Evolutionary conservation across 2,888 invertebrate genomes (phyloP).

Genomic region (Prosapia bicincta): DNA sequence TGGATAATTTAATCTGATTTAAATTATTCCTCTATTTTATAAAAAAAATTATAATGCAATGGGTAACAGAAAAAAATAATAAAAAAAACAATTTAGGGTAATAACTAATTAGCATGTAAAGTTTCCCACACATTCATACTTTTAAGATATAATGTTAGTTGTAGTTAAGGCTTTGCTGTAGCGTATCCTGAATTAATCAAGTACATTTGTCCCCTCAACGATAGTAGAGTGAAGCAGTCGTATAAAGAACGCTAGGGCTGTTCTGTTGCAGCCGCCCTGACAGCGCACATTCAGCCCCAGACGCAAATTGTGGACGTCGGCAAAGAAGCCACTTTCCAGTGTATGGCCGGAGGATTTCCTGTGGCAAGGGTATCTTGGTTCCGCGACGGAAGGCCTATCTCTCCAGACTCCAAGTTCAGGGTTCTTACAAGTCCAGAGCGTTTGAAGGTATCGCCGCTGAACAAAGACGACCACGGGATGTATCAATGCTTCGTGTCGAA

Average conservation of each 20-base stretch:
- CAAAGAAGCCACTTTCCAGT: conserved; percentile 80
- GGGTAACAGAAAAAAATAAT: too few species aligned
- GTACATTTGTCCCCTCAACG: not conserved
- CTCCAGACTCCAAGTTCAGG: conserved; percentile 56
- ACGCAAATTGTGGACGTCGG: conserved; percentile 78
- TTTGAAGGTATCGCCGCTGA: conserved; percentile 45
- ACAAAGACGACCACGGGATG: conserved; percentile 51
- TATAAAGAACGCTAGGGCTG: not conserved
- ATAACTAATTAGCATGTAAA: too few species aligned
- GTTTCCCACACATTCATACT: too few species aligned
- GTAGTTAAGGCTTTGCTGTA: too few species aligned
- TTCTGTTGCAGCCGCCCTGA: conserved; percentile 63
- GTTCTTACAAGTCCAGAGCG: conserved; percentile 49
- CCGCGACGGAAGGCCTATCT: conserved; percentile 67
- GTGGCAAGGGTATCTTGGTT: conserved; percentile 74
- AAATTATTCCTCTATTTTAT: too few species aligned
- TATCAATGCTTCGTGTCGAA: conserved; percentile 53
- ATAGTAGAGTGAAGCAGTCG: conserved; percentile 8
- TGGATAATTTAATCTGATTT: too few species aligned
- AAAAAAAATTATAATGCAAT: too few species aligned
- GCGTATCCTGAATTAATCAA: too few species aligned
- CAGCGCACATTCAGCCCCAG: conserved; percentile 76
- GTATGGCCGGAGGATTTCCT: conserved; percentile 85
- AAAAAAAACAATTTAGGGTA: too few species aligned
- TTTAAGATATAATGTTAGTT: too few species aligned